Evolutionary conservation across 2,888 invertebrate species (phyloP).

Genomic region (Spodoptera exigua): DNA sequence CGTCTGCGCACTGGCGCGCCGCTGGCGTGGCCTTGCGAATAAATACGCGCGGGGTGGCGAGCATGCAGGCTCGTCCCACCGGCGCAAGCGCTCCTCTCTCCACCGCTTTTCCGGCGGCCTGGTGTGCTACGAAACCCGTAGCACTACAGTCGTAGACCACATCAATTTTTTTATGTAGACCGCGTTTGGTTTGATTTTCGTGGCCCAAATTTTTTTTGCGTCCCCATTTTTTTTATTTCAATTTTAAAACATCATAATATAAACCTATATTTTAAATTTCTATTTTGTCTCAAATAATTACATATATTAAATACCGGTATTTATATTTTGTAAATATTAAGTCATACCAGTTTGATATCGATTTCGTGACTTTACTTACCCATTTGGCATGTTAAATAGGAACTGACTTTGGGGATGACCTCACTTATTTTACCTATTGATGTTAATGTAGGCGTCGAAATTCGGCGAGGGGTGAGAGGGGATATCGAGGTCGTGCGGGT

Average conservation of each 20-base stretch:
- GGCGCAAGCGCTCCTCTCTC: conserved; percentile 79
- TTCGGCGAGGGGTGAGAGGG: conserved; percentile 82
- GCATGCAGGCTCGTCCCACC: conserved; percentile 81
- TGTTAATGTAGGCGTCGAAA: conserved; percentile 70
- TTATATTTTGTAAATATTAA: neutral
- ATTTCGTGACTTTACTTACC: conserved; percentile 46
- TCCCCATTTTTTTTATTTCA: too few species aligned
- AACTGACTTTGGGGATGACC: conserved; percentile 66
- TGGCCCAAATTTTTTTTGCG: too few species aligned
- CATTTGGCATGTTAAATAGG: conserved; percentile 62
- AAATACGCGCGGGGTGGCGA: conserved; percentile 81
- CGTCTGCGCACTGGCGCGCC: conserved; percentile 86
- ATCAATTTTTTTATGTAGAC: conserved; percentile 46
- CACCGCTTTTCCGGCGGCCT: conserved; percentile 73
- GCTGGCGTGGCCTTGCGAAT: conserved; percentile 88
- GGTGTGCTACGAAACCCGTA: conserved; percentile 61
- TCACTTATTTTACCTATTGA: conserved; percentile 61
- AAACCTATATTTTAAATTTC: too few species aligned
- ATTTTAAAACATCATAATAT: too few species aligned
- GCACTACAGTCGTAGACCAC: conserved; percentile 78
- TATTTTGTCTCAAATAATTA: too few species aligned
- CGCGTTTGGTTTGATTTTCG: conserved; percentile 18
- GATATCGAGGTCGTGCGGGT: conserved; percentile 79
- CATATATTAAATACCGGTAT: too few species aligned
- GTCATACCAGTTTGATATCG: conserved; percentile 33